These are phyloP conservation scores for Apis dorsata DNA, from an alignment of 1,140 invertebrate genomes.

Conservation along the genomic window DNA sequence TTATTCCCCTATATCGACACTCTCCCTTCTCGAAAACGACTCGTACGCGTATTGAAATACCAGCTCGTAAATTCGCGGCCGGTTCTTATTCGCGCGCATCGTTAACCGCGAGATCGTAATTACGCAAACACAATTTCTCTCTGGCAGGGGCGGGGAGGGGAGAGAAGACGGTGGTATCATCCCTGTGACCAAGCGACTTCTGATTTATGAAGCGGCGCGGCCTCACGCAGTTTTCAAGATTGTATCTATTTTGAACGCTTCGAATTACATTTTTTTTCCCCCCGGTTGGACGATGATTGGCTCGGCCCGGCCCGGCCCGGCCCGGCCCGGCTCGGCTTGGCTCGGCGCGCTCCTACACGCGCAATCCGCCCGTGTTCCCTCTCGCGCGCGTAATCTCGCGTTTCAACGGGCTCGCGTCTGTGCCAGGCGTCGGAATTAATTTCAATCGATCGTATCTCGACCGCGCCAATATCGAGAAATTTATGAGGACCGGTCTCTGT, in stretches of 20 bases:
- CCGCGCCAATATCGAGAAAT: slow-evolving; percentile 42
- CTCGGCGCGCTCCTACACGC: slow-evolving; percentile 8
- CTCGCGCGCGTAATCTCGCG: slow-evolving; percentile 33
- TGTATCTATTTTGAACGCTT: slow-evolving; percentile 50
- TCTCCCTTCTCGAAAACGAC: no score
- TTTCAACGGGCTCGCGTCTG: slow-evolving; percentile 13
- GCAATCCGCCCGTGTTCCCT: neutral
- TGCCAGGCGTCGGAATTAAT: slow-evolving; percentile 45
- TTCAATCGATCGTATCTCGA: slow-evolving; percentile 46
- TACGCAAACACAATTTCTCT: slow-evolving; percentile 55
- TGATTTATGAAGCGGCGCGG: slow-evolving; percentile 45
- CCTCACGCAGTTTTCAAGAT: slow-evolving; percentile 54
- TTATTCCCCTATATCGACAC: no score
- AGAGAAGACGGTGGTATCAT: slow-evolving; percentile 20
- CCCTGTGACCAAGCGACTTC: slow-evolving; percentile 26
- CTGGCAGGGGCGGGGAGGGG: neutral
- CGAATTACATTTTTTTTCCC: slow-evolving; percentile 43
- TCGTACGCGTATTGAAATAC: neutral
- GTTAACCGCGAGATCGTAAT: slow-evolving; percentile 53
- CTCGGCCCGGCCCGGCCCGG: neutral
- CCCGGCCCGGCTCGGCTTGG: neutral
- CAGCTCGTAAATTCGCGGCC: slow-evolving; percentile 34
- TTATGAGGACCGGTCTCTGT: slow-evolving; percentile 42
- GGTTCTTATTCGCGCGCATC: slow-evolving; percentile 24
- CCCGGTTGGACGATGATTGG: slow-evolving; percentile 13